Conservation (phyloP, 2,113 vertebrate genomes). For the Gopherus flavomarginatus region DNA sequence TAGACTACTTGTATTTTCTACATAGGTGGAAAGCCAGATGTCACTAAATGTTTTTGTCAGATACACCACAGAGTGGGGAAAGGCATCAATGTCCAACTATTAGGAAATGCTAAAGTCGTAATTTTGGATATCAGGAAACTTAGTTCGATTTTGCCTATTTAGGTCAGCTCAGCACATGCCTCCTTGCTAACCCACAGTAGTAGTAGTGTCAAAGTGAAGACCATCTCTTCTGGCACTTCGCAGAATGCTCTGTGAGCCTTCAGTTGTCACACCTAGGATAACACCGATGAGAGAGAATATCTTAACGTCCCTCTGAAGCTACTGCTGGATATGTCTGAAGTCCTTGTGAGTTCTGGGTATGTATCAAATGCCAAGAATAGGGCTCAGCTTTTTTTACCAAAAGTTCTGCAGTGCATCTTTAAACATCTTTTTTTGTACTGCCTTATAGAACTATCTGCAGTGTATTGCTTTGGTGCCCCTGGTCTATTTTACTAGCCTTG, state of each 20-base stretch:
- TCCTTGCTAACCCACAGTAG: no score
- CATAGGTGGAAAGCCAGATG: background rate
- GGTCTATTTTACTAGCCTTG: background rate
- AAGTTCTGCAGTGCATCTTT: background rate
- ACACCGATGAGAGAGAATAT: background rate
- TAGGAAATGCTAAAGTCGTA: no score
- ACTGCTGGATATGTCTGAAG: background rate
- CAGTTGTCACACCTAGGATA: background rate
- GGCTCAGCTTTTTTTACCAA: background rate
- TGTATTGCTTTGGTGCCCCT: background rate
- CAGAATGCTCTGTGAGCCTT: background rate
- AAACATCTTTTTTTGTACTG: background rate
- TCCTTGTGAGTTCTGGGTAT: background rate
- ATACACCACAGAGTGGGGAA: background rate
- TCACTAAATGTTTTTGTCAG: background rate
- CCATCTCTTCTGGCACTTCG: background rate
- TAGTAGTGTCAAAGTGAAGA: background rate
- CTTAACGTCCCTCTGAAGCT: no score
- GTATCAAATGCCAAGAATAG: rapidly evolving
- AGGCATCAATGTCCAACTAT: no score
- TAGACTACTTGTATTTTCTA: background rate
- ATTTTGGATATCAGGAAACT: no score
- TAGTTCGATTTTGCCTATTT: no score
- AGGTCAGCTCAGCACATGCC: no score
- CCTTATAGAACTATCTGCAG: background rate